Evolutionary conservation across 2,888 invertebrate genomes (phyloP).

Genomic region (Dryococelus australis): DNA sequence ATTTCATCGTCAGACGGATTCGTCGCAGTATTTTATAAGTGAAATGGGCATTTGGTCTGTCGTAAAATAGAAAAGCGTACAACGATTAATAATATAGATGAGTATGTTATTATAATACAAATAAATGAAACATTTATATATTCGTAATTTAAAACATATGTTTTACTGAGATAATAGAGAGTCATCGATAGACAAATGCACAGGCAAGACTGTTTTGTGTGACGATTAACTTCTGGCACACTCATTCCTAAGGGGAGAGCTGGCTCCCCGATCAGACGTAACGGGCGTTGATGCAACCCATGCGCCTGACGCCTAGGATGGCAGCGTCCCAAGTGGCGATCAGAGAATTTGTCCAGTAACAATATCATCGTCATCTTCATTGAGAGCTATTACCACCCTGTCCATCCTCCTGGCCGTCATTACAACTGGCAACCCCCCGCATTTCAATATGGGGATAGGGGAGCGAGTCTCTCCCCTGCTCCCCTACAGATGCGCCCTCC

Average conservation of each 20-base stretch:
- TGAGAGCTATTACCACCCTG: slow-evolving; percentile 21
- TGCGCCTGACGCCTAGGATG: background rate
- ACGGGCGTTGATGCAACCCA: background rate
- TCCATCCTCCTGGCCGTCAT: background rate
- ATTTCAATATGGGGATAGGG: background rate
- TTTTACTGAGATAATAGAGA: no score
- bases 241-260: background rate
- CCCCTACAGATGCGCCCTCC: background rate
- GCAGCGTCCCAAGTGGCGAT: slow-evolving; percentile 8
- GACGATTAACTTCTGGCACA: no score
- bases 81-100: no score
- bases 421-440: slow-evolving; percentile 2
- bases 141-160: no score
- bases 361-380: slow-evolving; percentile 29
- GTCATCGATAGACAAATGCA: no score
- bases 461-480: background rate
- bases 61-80: no score
- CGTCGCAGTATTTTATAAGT: no score
- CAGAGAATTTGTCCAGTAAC: slow-evolving; percentile 22
- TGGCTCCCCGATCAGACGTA: background rate
- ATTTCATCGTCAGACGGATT: no score
- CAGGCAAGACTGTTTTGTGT: no score
- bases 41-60: no score
- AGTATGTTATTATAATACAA: no score
- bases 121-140: no score